Evolutionary conservation across 2,888 invertebrate species (phyloP), one percentile per base, ranked within the genome.

Genomic region (Itoplectis maculator): DNA sequence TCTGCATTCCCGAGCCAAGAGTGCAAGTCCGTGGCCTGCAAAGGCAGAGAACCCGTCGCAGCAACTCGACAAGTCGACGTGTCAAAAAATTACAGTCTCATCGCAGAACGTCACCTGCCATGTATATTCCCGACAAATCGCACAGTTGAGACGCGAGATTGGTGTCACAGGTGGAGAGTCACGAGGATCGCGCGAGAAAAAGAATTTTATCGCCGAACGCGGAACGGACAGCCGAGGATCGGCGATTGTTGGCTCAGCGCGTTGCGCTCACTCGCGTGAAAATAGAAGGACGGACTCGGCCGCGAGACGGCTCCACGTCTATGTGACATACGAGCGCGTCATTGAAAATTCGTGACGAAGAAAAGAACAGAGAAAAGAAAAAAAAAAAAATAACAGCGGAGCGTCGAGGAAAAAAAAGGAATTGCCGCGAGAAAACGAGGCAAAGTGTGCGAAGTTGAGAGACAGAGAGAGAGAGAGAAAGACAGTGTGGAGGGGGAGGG

Each of bases 181-280:
- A 3, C 29, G 45, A 11, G 40, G 65, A 66, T 65, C 51, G 40
- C 49, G 20, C 8, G 40, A 65, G 45, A 29, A 20, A 35, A 63
- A 35, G 23, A 78, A 59, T 75, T 68, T 74, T 70, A 23, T 79
- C 68, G 76, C 77, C 78, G 59, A 73, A 66, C 45, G 54, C 15
- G 23, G 65, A 35, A 59, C 35, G 47, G 59, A 83, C 75, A 82
- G 68, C 65, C 66, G 73, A 68, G n/a, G 9, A 69, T 59, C 78
- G 72, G 63, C 70, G 65, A 65, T 68, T 66, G 78, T 68, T 54
- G 68, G 54, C 65, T 65, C 56, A 13, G 45, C n/a, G 40, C 18
- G 54, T 29, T 49, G 20, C n/a, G n/a, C 18, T 40, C 51, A 54
- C 18, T 63, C 68, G 42, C 47, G 70, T 47, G 59, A 68, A 49